phyloP scores from a whole-genome alignment of 2,888 invertebrate species.

The Caenorhabditis sp. region DNA sequence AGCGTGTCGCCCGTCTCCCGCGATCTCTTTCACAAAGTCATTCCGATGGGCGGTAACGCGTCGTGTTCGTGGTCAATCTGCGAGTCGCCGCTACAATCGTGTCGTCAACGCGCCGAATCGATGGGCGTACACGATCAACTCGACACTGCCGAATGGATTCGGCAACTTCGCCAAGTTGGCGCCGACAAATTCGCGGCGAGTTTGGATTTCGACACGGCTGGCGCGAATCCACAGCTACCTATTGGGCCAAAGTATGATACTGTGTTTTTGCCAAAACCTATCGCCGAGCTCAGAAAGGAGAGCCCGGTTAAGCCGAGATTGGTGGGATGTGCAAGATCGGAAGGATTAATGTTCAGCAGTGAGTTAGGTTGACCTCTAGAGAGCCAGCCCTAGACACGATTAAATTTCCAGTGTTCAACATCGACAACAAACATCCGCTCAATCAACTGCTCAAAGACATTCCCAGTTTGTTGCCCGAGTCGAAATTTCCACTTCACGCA shows the following conservation, averaged over 20 bases:
- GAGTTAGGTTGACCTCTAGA: background rate
- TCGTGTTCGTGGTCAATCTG: constrained; percentile 35
- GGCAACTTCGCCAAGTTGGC: constrained; percentile 36
- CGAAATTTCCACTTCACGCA: constrained; percentile 18
- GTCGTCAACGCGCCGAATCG: constrained; percentile 15
- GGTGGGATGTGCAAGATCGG: constrained; percentile 38
- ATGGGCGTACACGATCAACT: constrained; percentile 26
- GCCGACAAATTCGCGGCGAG: constrained; percentile 39
- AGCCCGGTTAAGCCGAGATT: constrained; percentile 45
- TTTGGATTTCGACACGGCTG: constrained; percentile 9
- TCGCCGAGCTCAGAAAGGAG: constrained; percentile 38
- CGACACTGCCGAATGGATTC: constrained; percentile 32
- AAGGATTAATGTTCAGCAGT: constrained; percentile 26
- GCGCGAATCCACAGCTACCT: background rate
- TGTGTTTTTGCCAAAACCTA: constrained; percentile 25
- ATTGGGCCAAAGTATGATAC: constrained; percentile 38
- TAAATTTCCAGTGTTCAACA: constrained; percentile 21
- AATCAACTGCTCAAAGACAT: constrained; percentile 13
- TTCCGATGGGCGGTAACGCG: constrained; percentile 52
- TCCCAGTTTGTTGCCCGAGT: constrained; percentile 14
- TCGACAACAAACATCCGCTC: constrained; percentile 19
- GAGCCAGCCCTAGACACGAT: too few species aligned
- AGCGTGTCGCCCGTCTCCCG: constrained; percentile 48
- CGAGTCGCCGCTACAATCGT: constrained; percentile 14
- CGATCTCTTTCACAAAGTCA: constrained; percentile 54